Percentiles rank a stretch among this genome's conserved stretches.
These are phyloP conservation scores for Neopelma chrysocephalum DNA, from an alignment of 2,797 vertebrate genomes.

Conservation along the genomic window DNA sequence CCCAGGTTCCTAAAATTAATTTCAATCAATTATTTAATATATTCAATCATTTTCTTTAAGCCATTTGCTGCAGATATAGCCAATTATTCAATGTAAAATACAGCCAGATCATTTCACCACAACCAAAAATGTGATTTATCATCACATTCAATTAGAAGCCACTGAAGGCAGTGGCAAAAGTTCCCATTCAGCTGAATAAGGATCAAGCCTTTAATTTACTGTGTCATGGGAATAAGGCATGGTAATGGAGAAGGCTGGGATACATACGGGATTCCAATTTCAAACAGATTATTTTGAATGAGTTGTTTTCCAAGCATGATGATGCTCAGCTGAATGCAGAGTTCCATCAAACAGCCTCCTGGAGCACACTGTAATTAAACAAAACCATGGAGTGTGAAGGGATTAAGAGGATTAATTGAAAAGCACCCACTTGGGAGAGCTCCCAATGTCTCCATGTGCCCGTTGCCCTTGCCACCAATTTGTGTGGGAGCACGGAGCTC, in stretches of 20 bases:
- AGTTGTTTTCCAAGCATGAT: constrained; percentile 99
- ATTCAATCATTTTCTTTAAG: constrained; percentile 33
- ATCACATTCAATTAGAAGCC: constrained; percentile 44
- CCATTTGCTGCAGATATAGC: constrained; percentile 30
- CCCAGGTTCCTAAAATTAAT: constrained; percentile 35
- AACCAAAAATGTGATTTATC: constrained; percentile 41
- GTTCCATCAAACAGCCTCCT: constrained; percentile 96
- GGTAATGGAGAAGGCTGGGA: neutral
- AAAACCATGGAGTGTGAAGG: neutral
- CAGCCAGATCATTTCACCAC: constrained; percentile 10
- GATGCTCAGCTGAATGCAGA: constrained; percentile 97
- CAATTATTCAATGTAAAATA: constrained; percentile 52
- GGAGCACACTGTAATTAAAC: constrained; percentile 87
- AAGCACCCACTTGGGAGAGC: neutral
- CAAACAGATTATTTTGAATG: constrained; percentile 98
- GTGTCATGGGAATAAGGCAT: neutral
- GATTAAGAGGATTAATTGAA: neutral
- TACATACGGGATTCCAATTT: constrained; percentile 96
- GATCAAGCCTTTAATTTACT: constrained; percentile 12
- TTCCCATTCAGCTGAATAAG: neutral
- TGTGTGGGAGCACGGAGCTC: neutral
- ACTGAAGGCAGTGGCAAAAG: neutral
- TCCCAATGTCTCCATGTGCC: neutral
- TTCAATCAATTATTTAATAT: constrained; percentile 26
- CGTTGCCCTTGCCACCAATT: neutral